Base-by-base conservation (phyloP, 2,797 vertebrate genomes). In the Sphenodon punctatus region DNA sequence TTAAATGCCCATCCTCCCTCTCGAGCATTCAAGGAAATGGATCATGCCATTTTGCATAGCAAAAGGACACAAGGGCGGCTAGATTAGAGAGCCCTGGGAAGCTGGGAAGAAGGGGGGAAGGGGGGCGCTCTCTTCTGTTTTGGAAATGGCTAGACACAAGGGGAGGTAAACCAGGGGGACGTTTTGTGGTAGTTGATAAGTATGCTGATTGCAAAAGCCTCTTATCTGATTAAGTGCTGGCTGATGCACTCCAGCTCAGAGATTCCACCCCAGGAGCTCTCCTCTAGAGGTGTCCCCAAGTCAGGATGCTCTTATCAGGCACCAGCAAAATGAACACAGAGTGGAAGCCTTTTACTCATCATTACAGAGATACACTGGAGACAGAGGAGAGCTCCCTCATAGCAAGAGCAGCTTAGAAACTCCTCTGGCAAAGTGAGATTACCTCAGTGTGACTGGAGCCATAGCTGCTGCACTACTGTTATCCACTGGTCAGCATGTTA, bases 21-120 rank as follows among this genome's bases (percentile, higher is more conserved):
- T 0, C n/a, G 77, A 84, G 77, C n/a, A 5, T n/a, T 77, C 38
- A 73, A 70, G 72, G 43, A 56, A 78, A 71, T 6, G 36, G 72
- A 80, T 72, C 0, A 0, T n/a, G 75, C 75, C 49, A 13, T 91
- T n/a, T 90, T 69, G 87, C 64, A 64, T 79, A 0, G 43, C 84
- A 59, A 0, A 55, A 89, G 67, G 78, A 90, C 67, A 61, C 80
- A 82, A 78, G 87, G 72, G 27, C 0, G 0, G 60, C 45, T 45
- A 88, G 88, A 90, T 86, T 90, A 90, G 76, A 30, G 75, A 34
- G 43, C 16, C 1, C 4, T 13, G 76, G 80, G 88, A 80, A 14
- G 42, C 5, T 43, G 53, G 20, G 36, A 39, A 27, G 30, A 55
- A 30, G 27, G 8, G 45, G 0, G 15, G 48, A 67, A 55, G 42